Base-by-base conservation (phyloP, 2,797 vertebrate species). In the Halcyon badia region DNA sequence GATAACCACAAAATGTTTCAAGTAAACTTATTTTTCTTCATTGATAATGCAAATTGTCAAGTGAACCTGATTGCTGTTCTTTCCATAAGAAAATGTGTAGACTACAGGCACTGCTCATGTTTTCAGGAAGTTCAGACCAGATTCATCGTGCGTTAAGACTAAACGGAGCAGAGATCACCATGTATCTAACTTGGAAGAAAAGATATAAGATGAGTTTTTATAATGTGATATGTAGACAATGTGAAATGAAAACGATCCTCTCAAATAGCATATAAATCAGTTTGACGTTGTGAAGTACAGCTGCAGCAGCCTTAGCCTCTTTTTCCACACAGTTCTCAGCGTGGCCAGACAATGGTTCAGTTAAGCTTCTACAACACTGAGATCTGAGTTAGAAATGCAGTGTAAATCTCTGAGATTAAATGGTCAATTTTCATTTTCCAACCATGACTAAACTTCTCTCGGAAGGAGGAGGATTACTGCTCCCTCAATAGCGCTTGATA, bases 331-430 rank as follows among this genome's bases (percentile, higher is more conserved):
- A 12, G 66, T 80, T 78, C 56, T 91, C 85, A 41, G 93, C 35
- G 1, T 20, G 60, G 62, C 70, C 83, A 58, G 60, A 96, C 92
- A 96, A 83, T 91, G 49, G 81, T 56, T 75, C 68, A 68, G 83
- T 89, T 97, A 97, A 97, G 90, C 91, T 95, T 77, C 73, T 77
- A 8, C 88, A 78, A 0, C 64, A 6, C 88, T 69, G 86, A 93
- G 94, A 96, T 96, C 93, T 94, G 78, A 94, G 90, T 87, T 95
- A 87, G 90, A 97, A 97, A 92, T 95, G 96, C 78, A 73, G 93
- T 80, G 93, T 95, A 95, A 96, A 97, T 96, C 96, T 96, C 86
- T 87, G 60, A 75, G 93, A 96, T 97, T 95, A 96, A 96, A 95
- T 89, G 96, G 95, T 96, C 86, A 75, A 90, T 94, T 97, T 96